These are phyloP conservation scores for Dreissena polymorpha DNA, from an alignment of 1,140 invertebrate genomes.

Conservation along the genomic window DNA sequence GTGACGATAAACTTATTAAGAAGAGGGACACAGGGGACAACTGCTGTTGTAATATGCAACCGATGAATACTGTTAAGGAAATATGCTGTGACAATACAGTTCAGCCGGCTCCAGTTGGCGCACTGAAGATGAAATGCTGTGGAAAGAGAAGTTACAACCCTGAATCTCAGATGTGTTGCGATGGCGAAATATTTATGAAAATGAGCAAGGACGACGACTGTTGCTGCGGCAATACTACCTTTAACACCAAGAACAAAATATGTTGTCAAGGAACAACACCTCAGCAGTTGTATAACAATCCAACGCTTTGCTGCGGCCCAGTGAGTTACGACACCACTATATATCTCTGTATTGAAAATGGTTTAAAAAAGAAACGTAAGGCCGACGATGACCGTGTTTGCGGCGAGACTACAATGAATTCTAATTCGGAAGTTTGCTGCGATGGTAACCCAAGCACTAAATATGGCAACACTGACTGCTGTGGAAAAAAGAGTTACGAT, in stretches of 20 bases:
- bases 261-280: slow-evolving; percentile 50
- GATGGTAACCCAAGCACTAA: slow-evolving; percentile 31
- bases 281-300: slow-evolving; percentile 30
- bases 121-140: slow-evolving; percentile 46
- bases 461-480: slow-evolving; percentile 33
- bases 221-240: slow-evolving; percentile 47
- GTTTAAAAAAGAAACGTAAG: slow-evolving; percentile 18
- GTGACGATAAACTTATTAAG: slow-evolving; percentile 35
- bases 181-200: slow-evolving; percentile 34
- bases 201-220: slow-evolving; percentile 45
- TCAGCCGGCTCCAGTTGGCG: slow-evolving; percentile 39
- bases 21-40: slow-evolving; percentile 42
- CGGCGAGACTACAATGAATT: slow-evolving; percentile 42
- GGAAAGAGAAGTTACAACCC: slow-evolving; percentile 47
- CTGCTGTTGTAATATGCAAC: slow-evolving; percentile 38
- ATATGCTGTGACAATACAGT: slow-evolving; percentile 51
- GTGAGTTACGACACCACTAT: slow-evolving; percentile 29
- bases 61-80: slow-evolving; percentile 36
- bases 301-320: slow-evolving; percentile 31
- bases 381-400: slow-evolving; percentile 39
- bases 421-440: slow-evolving; percentile 44
- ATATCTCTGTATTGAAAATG: slow-evolving; percentile 27
- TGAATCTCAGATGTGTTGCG: slow-evolving; percentile 40
- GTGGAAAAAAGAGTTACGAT: slow-evolving; percentile 36
- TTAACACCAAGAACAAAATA: slow-evolving; percentile 37